Conservation (phyloP, 1,140 invertebrate genomes). For the Pseudomyrmex cubaensis region DNA sequence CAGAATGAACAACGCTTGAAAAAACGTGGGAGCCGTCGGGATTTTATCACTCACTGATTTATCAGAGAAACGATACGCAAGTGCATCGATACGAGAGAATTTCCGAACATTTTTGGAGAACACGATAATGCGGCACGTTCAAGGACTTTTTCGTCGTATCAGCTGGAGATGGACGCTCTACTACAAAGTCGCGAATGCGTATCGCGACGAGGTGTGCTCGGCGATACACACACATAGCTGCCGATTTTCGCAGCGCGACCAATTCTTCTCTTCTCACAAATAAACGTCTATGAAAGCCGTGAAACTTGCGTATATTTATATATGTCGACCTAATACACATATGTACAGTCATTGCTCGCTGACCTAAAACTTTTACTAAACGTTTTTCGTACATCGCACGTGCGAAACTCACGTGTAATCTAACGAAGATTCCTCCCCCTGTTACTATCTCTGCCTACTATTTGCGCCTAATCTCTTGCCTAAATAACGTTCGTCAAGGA, state of each 20-base stretch:
- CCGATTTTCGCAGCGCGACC: slow-evolving; percentile 17
- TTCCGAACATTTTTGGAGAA: not conserved
- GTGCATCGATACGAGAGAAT: not conserved
- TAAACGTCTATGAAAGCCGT: slow-evolving; percentile 42
- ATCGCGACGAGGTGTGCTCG: slow-evolving; percentile 20
- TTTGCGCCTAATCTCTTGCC: not conserved
- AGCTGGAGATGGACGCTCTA: slow-evolving; percentile 10
- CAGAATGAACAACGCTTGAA: not conserved
- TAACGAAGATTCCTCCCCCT: not conserved
- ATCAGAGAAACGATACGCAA: not conserved
- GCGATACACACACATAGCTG: slow-evolving; percentile 2
- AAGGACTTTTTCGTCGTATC: slow-evolving; percentile 16
- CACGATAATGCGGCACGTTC: slow-evolving; percentile 24
- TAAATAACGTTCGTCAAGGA: not conserved
- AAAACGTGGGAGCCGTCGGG: not conserved
- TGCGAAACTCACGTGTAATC: not conserved
- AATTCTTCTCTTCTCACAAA: not conserved
- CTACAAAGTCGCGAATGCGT: slow-evolving; percentile 21
- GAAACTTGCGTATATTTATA: slow-evolving; percentile 21
- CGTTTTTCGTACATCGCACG: not conserved
- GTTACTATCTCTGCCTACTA: not conserved
- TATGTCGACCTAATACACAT: not conserved
- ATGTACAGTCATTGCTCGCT: not conserved
- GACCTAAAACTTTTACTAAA: not conserved
- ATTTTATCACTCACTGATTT: not conserved